Evolutionary conservation across 2,113 vertebrate species (phyloP), one percentile per base, ranked within the genome.

Genomic region (Tapirus terrestris): DNA sequence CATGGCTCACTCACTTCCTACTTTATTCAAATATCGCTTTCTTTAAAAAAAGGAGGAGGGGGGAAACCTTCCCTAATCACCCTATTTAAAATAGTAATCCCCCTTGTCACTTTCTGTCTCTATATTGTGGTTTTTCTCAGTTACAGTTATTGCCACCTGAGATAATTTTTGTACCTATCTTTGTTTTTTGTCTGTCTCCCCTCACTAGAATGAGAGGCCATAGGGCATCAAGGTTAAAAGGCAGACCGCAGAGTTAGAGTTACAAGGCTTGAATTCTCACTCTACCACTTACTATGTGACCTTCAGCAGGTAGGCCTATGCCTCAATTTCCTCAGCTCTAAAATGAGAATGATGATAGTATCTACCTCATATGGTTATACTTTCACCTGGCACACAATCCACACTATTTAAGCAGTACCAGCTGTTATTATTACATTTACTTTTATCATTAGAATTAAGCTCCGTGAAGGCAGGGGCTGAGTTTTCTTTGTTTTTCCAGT

Each of bases 391-490:
- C 8, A 72, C 21, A 73, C 5, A 65, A 31, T 56, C 61, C 29
- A 63, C 2, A 31, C 53, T 80, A 43, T n/a, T 85, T 85, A 82
- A 82, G 77, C 56, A 36, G 45, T 80, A 65, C 17, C 56, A 73
- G 21, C 21, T 63, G 8, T 43, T 72, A 61, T 53, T 80, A 91
- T 45, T 56, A 83, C 36, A 60, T 60, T 88, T 88, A 87, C 56
- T 65, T 84, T 87, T 73, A 36, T 87, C 92, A 65, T 31, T 65
- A 87, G 58, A 73, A 87, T 81, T 73, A 87, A 87, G 65, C 56
- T 87, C 58, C 82, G 48, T 5, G 45, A 81, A 96, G 16, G 27
- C 63, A 95, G n/a, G 29, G 31, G 72, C n/a, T 56, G 39, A 56
- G 4, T 92, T 82, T 89, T n/a, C 45, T 94, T 80, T 72, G 29